Evolutionary conservation across 2,797 vertebrate genomes (phyloP), one percentile per base, ranked within the genome.

Genomic region (Prunella strophiata): DNA sequence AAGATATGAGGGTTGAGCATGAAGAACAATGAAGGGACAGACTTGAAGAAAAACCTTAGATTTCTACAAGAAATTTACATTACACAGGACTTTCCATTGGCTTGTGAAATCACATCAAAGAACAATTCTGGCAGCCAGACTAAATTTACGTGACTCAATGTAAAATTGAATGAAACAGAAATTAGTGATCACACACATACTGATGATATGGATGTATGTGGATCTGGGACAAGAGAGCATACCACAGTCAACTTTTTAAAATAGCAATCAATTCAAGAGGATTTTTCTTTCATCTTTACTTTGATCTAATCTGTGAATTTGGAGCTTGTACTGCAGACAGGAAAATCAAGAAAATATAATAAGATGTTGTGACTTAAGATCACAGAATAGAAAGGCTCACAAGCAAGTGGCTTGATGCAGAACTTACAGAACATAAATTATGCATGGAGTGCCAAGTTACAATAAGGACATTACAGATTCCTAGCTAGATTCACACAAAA

Each of bases 381-480:
- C 84, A 79, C 43, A 71, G 38, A 73, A 73, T 0, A 79, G 36
- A 71, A 77, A 89, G 32, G 48, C n/a, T 92, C 74, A 55, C 30
- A 78, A 82, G 63, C 55, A 83, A 76, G 12, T 34, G 51, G 22
- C 68, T 83, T 26, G 63, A 70, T 16, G 42, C 47, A 75, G 66
- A 78, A 34, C n/a, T 90, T 81, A 72, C 42, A 78, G 42, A 65
- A 78, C 66, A 86, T 91, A 72, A 92, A 90, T 93, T 84, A 94
- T 88, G 80, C 54, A 95, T 34, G 5, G 11, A 84, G 76, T 86
- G 54, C 54, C 66, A 88, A 68, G 43, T 83, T 93, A 91, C 73
- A 90, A 66, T 78, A 88, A 81, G 51, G 27, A 84, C 58, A 68
- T 62, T 68, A 90, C 18, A 68, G 77, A 81, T 72, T 88, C 83